phyloP scores from a whole-genome alignment of 2,113 vertebrate genomes.

The Dasyurus viverrinus region DNA sequence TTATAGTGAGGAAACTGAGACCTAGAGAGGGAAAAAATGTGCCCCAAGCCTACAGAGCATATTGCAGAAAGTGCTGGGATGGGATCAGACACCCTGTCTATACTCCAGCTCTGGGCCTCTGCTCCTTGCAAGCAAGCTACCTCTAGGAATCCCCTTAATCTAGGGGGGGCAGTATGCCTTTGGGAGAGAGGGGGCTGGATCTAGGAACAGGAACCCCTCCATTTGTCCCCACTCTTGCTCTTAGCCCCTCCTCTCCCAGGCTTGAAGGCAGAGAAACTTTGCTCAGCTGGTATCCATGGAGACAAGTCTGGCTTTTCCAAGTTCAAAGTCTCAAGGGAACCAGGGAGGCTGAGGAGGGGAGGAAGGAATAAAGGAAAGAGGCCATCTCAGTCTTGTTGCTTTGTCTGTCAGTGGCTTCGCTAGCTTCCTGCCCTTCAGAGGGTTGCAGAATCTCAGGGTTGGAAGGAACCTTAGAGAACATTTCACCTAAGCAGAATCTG shows the following conservation, averaged over 20 bases:
- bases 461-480: not conserved
- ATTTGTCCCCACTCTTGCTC: not conserved
- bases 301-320: constrained; percentile 3
- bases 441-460: not conserved
- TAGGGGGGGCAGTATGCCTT: not conserved
- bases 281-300: constrained; percentile 2
- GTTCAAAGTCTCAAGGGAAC: not conserved
- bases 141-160: not conserved
- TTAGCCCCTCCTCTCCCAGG: not conserved
- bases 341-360: not conserved
- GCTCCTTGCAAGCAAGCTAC: not conserved
- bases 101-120: not conserved
- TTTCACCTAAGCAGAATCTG: not conserved
- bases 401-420: not conserved
- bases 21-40: not conserved
- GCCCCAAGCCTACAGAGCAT: not conserved
- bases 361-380: not conserved
- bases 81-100: not conserved
- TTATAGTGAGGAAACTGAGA: not conserved
- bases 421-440: not conserved
- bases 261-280: not conserved
- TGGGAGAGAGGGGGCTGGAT: not conserved
- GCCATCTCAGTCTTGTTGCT: not conserved
- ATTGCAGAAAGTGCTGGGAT: not conserved
- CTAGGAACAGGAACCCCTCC: not conserved